These are phyloP conservation scores for Nebria ingens DNA, from an alignment of 1,140 invertebrate species.

Conservation along the genomic window DNA sequence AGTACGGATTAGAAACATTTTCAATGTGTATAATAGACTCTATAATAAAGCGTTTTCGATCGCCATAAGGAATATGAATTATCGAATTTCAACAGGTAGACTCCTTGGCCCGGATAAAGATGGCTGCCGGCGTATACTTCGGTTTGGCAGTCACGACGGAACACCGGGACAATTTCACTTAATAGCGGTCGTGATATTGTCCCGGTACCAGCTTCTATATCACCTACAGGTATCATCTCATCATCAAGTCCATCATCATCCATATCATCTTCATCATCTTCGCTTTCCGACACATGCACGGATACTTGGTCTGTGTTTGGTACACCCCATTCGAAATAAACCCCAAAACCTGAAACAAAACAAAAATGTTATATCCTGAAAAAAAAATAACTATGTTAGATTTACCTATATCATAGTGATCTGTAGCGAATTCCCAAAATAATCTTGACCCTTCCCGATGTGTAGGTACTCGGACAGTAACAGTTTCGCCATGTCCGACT, in stretches of 20 bases:
- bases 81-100: constrained; percentile 98
- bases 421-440: constrained; percentile 99
- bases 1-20: too few relatives aligned
- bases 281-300: constrained; percentile 83
- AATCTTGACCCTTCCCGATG: constrained; percentile 86
- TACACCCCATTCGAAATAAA: constrained; percentile 97
- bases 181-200: constrained; percentile 23
- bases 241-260: constrained; percentile 58
- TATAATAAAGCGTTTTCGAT: constrained; percentile 97
- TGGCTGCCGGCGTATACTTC: constrained; percentile 97
- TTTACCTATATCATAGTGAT: constrained; percentile 84
- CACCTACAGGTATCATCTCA: constrained; percentile 30
- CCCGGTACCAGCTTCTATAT: constrained; percentile 28
- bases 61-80: constrained; percentile 99
- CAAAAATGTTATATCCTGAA: background rate
- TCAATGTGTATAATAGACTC: constrained; percentile 90
- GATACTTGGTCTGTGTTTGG: constrained; percentile 73
- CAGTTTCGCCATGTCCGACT: constrained; percentile 94
- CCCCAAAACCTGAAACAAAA: constrained; percentile 72
- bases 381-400: constrained; percentile 6
- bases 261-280: constrained; percentile 76
- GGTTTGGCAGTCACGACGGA: constrained; percentile 88
- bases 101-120: constrained; percentile 90
- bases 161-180: constrained; percentile 74
- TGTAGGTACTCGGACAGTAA: constrained; percentile 95